Evolutionary conservation across 2,888 invertebrate species (phyloP), one percentile per base, ranked within the genome.

Genomic region (Dromius quadrimaculatus): DNA sequence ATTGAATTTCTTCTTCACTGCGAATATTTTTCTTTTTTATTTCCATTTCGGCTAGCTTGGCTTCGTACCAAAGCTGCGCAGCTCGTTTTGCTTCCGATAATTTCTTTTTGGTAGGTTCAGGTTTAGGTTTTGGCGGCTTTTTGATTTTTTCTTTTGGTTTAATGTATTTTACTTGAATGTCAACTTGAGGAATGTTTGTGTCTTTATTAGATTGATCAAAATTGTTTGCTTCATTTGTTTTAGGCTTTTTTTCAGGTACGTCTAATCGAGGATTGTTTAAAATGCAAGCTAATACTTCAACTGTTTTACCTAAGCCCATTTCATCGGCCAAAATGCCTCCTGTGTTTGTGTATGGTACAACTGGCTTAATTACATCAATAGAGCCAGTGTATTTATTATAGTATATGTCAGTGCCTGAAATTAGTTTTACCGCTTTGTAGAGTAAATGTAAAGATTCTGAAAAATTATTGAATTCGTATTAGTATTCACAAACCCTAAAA

Each of bases 281-380:
- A 74, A 92, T 85, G 68, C 89, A 85, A 1, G 90, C 87, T 32
- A 93, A 78, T 8, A 92, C 86, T 81, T 93, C 92, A 0, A 93
- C 89, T 0, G 92, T 93, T 83, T 93, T 93, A 0, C 93, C 93
- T 19, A 93, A 82, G 0, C 93, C 92, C 92, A 92, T 92, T 82
- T 92, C 92, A 80, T 93, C 92, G 1, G 91, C 92, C 50, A 93
- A 81, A 72, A 93, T 91, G 0, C 92, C 92, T 9, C 92, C 91
- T 1, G 84, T 86, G 4, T 85, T 83, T 13, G 83, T 71, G 13
- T 79, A 81, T 6, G 75, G 74, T 1, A 79, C 74, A 1, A 79
- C 38, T 1, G 86, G 86, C 64, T 79, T 79, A 32, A 78, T 76
- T 36, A 74, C 73, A 6, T 82, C 78, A 28, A 86, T 73, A 72